Evolutionary conservation across 1,140 invertebrate species (phyloP).

Genomic region (Euglossa dilemma): DNA sequence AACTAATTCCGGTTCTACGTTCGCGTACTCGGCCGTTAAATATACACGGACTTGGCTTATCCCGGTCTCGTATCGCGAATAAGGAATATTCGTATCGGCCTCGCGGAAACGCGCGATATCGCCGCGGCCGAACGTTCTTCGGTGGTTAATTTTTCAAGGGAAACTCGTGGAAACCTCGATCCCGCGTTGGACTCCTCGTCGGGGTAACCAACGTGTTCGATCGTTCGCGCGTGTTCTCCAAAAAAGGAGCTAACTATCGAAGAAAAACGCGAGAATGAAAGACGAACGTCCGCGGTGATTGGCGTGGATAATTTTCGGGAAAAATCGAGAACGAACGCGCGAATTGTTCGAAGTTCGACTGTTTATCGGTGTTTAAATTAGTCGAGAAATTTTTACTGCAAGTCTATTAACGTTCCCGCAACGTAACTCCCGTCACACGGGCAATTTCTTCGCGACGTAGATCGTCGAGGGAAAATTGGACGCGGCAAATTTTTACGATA

Average conservation of each 20-base stretch:
- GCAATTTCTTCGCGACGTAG: slow-evolving; percentile 33
- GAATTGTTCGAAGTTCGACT: slow-evolving; percentile 34
- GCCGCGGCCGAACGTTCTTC: background rate
- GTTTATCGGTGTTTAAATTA: slow-evolving; percentile 67
- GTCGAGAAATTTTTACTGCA: slow-evolving; percentile 67
- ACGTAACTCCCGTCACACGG: slow-evolving; percentile 36
- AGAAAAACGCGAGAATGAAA: background rate
- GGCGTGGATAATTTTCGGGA: slow-evolving; percentile 2
- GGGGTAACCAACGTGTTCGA: background rate
- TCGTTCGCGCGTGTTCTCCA: background rate
- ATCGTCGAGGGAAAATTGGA: slow-evolving; percentile 14
- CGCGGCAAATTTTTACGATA: slow-evolving; percentile 31
- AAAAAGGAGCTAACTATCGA: background rate
- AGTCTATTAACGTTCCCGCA: slow-evolving; percentile 66
- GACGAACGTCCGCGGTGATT: background rate
- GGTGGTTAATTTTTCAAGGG: too few relatives aligned
- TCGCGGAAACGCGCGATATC: background rate
- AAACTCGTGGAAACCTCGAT: background rate
- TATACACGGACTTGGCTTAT: background rate
- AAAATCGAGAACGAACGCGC: background rate
- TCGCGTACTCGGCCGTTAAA: background rate
- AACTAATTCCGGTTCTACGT: background rate
- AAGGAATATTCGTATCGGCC: background rate
- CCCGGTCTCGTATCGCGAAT: background rate
- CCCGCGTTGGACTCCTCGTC: background rate